Percentiles rank a stretch among this genome's conserved stretches.
Evolutionary conservation across 2,888 invertebrate species (phyloP).

Genomic region (Brachyopa scutellaris): DNA sequence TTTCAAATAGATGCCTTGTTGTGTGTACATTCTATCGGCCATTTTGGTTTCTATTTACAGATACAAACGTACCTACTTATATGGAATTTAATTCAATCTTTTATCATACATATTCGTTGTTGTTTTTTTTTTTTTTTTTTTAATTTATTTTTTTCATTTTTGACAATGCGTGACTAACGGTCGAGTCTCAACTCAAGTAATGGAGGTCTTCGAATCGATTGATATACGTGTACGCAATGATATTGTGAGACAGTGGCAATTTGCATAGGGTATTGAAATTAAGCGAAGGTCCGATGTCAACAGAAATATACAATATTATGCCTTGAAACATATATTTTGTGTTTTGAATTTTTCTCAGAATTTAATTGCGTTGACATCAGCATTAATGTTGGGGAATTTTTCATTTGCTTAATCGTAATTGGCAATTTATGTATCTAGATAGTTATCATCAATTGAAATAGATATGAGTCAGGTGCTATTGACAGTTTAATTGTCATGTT

Average conservation of each 20-base stretch:
- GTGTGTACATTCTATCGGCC: conserved; percentile 66
- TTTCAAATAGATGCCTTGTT: conserved; percentile 70
- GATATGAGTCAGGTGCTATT: no score
- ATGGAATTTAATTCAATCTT: conserved; percentile 44
- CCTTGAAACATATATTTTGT: conserved; percentile 41
- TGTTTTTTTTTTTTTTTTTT: background rate
- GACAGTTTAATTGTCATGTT: no score
- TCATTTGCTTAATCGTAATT: no score
- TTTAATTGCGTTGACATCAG: conserved; percentile 41
- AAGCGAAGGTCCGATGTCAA: conserved; percentile 46
- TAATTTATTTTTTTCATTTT: conserved; percentile 22
- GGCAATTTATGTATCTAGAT: no score
- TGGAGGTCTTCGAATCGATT: conserved; percentile 46
- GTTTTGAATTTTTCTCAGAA: conserved; percentile 36
- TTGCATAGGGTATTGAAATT: conserved; percentile 65
- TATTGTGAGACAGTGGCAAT: conserved; percentile 15
- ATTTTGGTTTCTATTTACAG: conserved; percentile 70
- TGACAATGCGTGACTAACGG: conserved; percentile 61
- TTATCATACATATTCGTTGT: background rate
- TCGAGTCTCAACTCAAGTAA: conserved; percentile 43
- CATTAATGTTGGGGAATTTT: conserved; percentile 32
- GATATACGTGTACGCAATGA: conserved; percentile 10
- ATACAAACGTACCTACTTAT: conserved; percentile 1
- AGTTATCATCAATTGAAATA: no score
- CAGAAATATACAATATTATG: background rate